A percentile compares a stretch with the other conserved stretches of the same genome.
phyloP scores from a whole-genome alignment of 2,888 invertebrate genomes.

The Caenorhabditis sp. region DNA sequence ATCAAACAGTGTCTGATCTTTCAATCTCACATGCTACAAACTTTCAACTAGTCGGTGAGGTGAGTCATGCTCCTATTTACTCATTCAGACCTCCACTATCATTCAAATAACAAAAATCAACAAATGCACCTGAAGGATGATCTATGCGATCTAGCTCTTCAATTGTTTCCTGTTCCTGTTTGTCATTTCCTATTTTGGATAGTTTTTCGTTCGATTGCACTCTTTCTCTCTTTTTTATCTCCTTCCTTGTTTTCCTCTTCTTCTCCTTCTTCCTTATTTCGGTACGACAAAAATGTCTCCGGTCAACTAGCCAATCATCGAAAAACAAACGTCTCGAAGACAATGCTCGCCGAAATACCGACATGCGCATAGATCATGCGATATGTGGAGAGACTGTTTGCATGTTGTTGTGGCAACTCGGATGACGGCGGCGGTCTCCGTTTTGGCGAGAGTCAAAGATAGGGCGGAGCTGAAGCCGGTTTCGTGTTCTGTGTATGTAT shows the following conservation, averaged over 20 bases:
- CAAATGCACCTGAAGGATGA: background rate
- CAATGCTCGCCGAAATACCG: slow-evolving; percentile 19
- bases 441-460: slow-evolving; percentile 16
- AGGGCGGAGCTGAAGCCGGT: background rate
- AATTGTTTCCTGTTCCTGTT: slow-evolving; percentile 1
- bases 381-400: slow-evolving; percentile 6
- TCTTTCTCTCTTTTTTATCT: slow-evolving; percentile 22
- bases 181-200: background rate
- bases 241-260: slow-evolving; percentile 5
- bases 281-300: slow-evolving; percentile 4
- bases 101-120: background rate
- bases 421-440: slow-evolving; percentile 21
- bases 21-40: background rate
- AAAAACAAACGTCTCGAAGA: slow-evolving; percentile 34
- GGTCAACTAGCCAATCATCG: slow-evolving; percentile 25
- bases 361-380: background rate
- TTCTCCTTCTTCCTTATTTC: slow-evolving; percentile 24
- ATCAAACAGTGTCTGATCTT: background rate
- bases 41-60: background rate
- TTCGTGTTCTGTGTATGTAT: slow-evolving; percentile 29
- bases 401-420: slow-evolving; percentile 11
- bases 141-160: background rate
- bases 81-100: background rate
- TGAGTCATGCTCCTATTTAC: background rate
- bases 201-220: background rate